Base-by-base conservation (phyloP, 2,888 invertebrate genomes). In the Campoplex capitator region DNA sequence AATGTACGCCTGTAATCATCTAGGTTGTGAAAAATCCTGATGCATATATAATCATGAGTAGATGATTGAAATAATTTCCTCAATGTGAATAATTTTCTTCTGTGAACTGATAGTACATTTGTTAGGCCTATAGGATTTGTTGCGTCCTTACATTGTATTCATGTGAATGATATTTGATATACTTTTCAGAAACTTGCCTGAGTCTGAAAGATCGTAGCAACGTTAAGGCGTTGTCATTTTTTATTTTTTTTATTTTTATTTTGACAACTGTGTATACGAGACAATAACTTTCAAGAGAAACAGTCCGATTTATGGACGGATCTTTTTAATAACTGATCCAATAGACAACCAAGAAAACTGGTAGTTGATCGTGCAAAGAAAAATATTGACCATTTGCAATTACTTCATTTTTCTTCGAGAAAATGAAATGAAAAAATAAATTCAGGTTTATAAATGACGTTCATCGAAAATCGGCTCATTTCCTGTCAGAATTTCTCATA, bases 271-370 rank as follows among this genome's bases (percentile, higher is more conserved):
- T 11, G 45, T 62, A 32, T 51, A 73, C 13, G 71, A 54, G 8
- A 9, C 23, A 77, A 23, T 28, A 28, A 54, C 16, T 77, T 28
- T 32, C 6, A 9, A 8, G 45, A 32, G 8, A 51, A 67, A 35
- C 7, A 38, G 68, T 38, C 78, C 68, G 42, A 68, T 78, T 67
- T 78, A n/a, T 71, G 56, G 70, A 79, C 70, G 79, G 70, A 68
- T 78, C 35, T 79, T 58, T 16, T 28, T 32, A 32, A 16, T 8
- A n/a, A 38, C 13, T 67, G 48, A 35, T 9, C 13, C 13, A 13
- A 62, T 16, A 11, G 32, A 16, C 13, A 13, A 42, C n/a, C 56
- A n/a, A 42, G 32, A 56, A 38, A n/a, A 35, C 1, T n/a, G 56
- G 2, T 35, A 23, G 35, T 38, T 38, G n/a, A 54, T 56, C 16